phyloP scores from a whole-genome alignment of 1,140 invertebrate genomes.

The Pseudomyrmex gracilis region DNA sequence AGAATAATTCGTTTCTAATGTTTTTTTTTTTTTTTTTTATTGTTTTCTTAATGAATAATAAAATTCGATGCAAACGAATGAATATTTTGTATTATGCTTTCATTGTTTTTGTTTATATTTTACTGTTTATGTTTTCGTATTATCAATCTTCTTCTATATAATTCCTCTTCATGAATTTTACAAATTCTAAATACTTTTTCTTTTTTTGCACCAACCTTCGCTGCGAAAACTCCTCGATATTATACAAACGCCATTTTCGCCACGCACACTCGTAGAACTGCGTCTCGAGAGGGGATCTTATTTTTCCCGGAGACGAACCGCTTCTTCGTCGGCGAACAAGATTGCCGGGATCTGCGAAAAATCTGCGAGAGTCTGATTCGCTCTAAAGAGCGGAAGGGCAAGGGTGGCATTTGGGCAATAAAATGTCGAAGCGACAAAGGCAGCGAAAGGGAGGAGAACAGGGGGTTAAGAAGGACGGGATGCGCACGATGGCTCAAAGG shows the following conservation, averaged over 20 bases:
- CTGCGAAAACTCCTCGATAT: neutral
- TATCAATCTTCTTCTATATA: neutral
- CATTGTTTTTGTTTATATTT: neutral
- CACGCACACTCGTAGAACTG: neutral
- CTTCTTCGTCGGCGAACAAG: conserved; percentile 37
- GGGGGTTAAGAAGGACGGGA: conserved; percentile 19
- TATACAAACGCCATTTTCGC: conserved; percentile 19
- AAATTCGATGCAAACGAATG: neutral
- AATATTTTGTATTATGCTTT: neutral
- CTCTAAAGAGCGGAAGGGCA: conserved; percentile 43
- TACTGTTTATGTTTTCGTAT: neutral
- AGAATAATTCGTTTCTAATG: no score
- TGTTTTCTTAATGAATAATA: neutral
- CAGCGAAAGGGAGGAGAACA: conserved; percentile 20
- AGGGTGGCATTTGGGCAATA: conserved; percentile 58
- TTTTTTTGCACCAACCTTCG: no score
- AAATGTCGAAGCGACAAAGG: conserved; percentile 61
- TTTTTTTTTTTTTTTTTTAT: no score
- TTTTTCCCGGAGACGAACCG: conserved; percentile 32
- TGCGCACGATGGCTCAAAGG: conserved; percentile 56
- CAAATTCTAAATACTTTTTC: neutral
- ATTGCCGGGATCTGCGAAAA: conserved; percentile 55
- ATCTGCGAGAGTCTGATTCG: conserved; percentile 47
- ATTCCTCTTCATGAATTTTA: neutral
- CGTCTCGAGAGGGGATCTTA: neutral